These are phyloP conservation scores for Dipodomys ordii DNA, from an alignment of 2,113 vertebrate species.

Conservation along the genomic window DNA sequence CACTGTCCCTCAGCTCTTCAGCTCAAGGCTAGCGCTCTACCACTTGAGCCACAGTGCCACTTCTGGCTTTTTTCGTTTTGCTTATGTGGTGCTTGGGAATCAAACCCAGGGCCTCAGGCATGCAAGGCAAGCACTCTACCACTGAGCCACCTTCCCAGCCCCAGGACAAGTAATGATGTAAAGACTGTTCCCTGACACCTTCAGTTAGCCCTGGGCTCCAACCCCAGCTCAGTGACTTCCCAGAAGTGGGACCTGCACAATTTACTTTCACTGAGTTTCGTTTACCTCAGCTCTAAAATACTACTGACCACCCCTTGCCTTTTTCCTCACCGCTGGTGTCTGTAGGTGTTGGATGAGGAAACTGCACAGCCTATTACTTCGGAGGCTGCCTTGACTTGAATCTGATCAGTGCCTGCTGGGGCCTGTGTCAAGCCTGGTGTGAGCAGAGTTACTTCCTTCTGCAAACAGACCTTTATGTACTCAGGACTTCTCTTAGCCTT, in stretches of 20 bases:
- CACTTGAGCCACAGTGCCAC: no score
- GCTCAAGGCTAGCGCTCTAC: no score
- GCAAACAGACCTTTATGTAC: constrained; percentile 24
- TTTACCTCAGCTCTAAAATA: not conserved
- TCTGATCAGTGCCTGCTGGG: not conserved
- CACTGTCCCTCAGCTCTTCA: no score
- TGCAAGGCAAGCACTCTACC: no score
- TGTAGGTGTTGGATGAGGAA: not conserved
- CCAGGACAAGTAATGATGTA: not conserved
- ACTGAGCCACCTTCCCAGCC: no score
- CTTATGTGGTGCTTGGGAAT: no score
- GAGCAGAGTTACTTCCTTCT: constrained; percentile 51
- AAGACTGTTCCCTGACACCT: not conserved
- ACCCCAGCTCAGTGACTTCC: constrained; percentile 13
- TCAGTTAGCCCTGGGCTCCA: not conserved
- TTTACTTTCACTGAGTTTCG: not conserved
- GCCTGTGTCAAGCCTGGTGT: not conserved
- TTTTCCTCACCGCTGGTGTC: not conserved
- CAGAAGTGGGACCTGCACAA: not conserved
- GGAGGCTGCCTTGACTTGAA: not conserved
- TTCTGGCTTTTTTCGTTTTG: no score
- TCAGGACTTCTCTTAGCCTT: not conserved
- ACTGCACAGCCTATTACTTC: not conserved
- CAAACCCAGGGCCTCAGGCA: no score
- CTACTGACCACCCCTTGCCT: not conserved